phyloP scores from a whole-genome alignment of 2,113 vertebrate genomes.

The Phylloscopus whistleri region DNA sequence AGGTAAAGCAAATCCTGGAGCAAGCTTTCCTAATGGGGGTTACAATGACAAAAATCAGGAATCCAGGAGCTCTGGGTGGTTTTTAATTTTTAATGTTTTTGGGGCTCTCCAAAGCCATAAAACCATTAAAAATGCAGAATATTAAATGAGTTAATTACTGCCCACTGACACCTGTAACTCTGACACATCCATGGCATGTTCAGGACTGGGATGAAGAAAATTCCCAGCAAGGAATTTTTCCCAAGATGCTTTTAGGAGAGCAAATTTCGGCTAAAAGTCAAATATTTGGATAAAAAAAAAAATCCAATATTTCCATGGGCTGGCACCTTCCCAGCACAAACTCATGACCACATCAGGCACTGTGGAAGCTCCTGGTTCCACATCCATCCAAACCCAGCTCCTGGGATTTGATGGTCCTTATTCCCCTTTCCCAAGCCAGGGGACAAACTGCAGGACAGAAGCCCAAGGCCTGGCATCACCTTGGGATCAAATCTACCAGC shows the following conservation, averaged over 20 bases:
- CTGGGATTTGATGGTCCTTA: background rate
- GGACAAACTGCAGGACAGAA: background rate
- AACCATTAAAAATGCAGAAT: background rate
- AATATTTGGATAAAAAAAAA: background rate
- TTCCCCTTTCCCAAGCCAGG: background rate
- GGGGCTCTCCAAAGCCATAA: background rate
- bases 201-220: background rate
- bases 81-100: background rate
- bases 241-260: background rate
- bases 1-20: background rate
- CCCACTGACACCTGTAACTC: background rate
- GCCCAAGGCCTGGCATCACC: background rate
- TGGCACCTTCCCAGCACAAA: background rate
- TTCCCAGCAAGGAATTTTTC: background rate
- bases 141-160: background rate
- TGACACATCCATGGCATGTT: fast-evolving
- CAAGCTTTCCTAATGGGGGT: background rate
- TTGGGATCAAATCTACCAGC: fast-evolving
- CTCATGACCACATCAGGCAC: fast-evolving
- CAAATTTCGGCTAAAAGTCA: background rate
- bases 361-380: background rate
- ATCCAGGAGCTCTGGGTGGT: background rate
- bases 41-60: background rate
- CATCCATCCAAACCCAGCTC: background rate
- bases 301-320: too few relatives aligned